Evolutionary conservation across 1,140 invertebrate species (phyloP), one percentile per base, ranked within the genome.

Genomic region (Drosophila setifemur): DNA sequence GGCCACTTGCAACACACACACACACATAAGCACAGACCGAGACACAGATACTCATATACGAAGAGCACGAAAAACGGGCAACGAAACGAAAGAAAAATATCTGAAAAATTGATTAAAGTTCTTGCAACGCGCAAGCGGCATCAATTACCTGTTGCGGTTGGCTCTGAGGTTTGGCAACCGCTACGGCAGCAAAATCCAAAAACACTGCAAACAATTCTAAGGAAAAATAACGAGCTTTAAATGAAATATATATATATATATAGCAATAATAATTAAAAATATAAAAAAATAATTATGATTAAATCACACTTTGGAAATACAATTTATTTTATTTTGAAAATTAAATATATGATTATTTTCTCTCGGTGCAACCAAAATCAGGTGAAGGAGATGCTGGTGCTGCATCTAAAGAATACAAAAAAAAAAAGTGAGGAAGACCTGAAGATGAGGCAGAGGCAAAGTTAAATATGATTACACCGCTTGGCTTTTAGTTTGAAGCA

Each of bases 91-190:
- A 39, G 69, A 75, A 60, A 71, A 64, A 71, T 60, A 78, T 73
- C 61, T 69, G 63, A 78, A 78, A 78, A 78, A 78, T 78, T 78
- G 75, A 78, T 78, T 78, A 78, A 78, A 78, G 75, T 78, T 78
- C 75, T 78, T 78, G 74, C 75, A 78, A 64, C 63, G 74, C 63
- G 69, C 75, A 73, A 78, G 75, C 74, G 69, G 75, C 74, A 78
- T 73, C 74, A 78, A 78, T 78, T 78, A 78, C 75, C 74, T 78
- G 75, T 78, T 78, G 74, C 75, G 69, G 69, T 50, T 68, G 58
- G 48, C 55, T 58, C 54, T 77, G 63, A 64, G 74, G 73, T 78
- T 78, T 77, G 49, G 66, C 45, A 61, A 42, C 21, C 7, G 42
- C 42, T 16, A 39, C 55, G 29, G 26, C 43, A 54, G 8, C 58